Evolutionary conservation across 2,113 vertebrate species (phyloP), one percentile per base, ranked within the genome.

Genomic region (Maccullochella peelii): DNA sequence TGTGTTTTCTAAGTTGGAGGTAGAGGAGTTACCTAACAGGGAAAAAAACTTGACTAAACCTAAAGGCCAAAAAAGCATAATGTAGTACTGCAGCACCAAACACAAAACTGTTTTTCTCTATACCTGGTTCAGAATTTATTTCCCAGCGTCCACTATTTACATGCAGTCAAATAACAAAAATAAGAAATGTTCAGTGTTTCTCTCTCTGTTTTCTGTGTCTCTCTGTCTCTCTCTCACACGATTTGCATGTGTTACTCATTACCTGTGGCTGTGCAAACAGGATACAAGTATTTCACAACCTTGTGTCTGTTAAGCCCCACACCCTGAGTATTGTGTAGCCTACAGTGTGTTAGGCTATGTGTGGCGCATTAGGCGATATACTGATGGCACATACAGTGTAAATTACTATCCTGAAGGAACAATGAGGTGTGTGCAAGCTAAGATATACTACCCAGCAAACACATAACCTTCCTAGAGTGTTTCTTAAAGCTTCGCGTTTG

Each of bases 1-100:
- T 69, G n/a, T 83, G 66, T 59, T 76, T 90, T 86, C 49, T 79
- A 66, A 4, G 0, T 11, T 71, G 44, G 59, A 70, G 16, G 6
- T 72, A 20, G 23, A 73, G 23, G 66, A 63, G 40, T 85, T 86
- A 87, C 77, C 82, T 77, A 88, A 90, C 66, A 80, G 23, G 66
- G 38, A 15, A 7, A 1, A 1, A 23, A 36, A 70, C 5, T 38
- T 36, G 23, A 61, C 6, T 2, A 65, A 70, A 79, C 63, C 69
- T 33, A n/a, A 86, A 82, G 62, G 62, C 47, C 40, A 66, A 23
- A 74, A 59, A 82, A 38, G 18, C 11, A 2, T 0, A 38, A 38
- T 2, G 33, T 40, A 14, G 33, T 21, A 4, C 63, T 69, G 20
- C 42, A 81, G 20, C 18, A 44, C 4, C 38, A 78, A 4, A 57